These are phyloP conservation scores for Catajapyx aquilonaris DNA, from an alignment of 1,140 invertebrate species.

Conservation along the genomic window DNA sequence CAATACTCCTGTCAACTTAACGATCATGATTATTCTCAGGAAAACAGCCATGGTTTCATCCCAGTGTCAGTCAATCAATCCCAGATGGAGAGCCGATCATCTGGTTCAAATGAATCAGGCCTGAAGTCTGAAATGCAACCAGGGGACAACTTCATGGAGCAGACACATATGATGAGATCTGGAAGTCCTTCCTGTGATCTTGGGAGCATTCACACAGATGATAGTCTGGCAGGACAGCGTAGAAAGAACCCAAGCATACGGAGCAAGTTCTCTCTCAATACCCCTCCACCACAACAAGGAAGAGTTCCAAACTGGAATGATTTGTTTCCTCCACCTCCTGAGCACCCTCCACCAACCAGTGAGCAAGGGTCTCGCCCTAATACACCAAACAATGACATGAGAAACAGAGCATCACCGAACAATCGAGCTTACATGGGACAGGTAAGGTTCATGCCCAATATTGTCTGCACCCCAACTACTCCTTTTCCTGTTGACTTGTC, in stretches of 20 bases:
- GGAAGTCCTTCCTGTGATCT: conserved; percentile 6
- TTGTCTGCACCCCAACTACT: no score
- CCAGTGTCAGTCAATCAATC: neutral
- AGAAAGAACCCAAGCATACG: conserved; percentile 12
- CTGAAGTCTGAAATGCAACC: neutral
- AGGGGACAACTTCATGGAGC: no score
- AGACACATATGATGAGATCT: neutral
- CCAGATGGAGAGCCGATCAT: neutral
- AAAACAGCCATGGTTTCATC: neutral
- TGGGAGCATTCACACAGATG: conserved; percentile 3
- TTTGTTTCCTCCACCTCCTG: conserved; percentile 53
- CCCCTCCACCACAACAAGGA: conserved; percentile 16
- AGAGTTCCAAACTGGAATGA: conserved; percentile 49
- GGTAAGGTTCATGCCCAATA: conserved; percentile 9
- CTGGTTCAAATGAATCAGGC: neutral
- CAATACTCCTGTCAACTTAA: no score
- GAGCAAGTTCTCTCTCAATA: conserved; percentile 12
- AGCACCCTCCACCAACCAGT: conserved; percentile 43
- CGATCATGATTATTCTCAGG: neutral
- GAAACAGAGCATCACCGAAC: conserved; percentile 8
- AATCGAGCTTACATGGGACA: conserved; percentile 9
- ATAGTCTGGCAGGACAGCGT: conserved; percentile 14
- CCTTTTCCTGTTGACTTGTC: no score
- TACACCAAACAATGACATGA: conserved; percentile 10
- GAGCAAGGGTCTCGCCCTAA: conserved; percentile 15